Conservation (phyloP, 2,888 invertebrate species). For the Atethmia centrago region DNA sequence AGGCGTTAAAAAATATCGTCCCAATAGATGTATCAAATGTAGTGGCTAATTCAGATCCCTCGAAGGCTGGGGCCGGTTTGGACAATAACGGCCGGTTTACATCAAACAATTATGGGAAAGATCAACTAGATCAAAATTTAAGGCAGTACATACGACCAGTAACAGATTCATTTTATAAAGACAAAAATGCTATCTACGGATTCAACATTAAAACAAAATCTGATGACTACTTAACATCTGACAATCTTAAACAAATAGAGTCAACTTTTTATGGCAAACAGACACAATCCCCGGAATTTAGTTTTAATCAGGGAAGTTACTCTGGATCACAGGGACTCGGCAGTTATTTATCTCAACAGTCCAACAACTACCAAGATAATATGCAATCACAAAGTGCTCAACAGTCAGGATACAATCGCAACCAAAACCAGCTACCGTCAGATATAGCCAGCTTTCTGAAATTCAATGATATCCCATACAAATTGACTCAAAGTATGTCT, state of each 20-base stretch:
- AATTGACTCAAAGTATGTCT: conserved; percentile 79
- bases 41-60: conserved; percentile 79
- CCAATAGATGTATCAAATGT: conserved; percentile 87
- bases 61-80: conserved; percentile 69
- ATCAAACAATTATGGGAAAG: conserved; percentile 77
- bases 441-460: conserved; percentile 81
- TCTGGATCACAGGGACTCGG: conserved; percentile 74
- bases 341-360: conserved; percentile 72
- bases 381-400: conserved; percentile 76
- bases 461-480: conserved; percentile 84
- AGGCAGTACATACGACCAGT: conserved; percentile 81
- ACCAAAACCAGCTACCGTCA: conserved; percentile 72
- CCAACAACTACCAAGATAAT: conserved; percentile 77
- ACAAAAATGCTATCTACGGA: conserved; percentile 83
- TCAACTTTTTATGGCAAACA: conserved; percentile 76
- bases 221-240: conserved; percentile 75
- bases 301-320: conserved; percentile 72
- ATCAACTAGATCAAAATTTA: conserved; percentile 77
- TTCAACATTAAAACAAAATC: conserved; percentile 82
- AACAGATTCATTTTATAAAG: conserved; percentile 84
- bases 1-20: conserved; percentile 87
- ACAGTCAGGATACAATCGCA: conserved; percentile 74
- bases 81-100: conserved; percentile 74
- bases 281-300: conserved; percentile 72
- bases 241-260: conserved; percentile 76